A percentile compares a stretch with the other conserved stretches of the same genome.
These are phyloP conservation scores for Notothenia rossii DNA, from an alignment of 2,113 vertebrate species.

Conservation along the genomic window DNA sequence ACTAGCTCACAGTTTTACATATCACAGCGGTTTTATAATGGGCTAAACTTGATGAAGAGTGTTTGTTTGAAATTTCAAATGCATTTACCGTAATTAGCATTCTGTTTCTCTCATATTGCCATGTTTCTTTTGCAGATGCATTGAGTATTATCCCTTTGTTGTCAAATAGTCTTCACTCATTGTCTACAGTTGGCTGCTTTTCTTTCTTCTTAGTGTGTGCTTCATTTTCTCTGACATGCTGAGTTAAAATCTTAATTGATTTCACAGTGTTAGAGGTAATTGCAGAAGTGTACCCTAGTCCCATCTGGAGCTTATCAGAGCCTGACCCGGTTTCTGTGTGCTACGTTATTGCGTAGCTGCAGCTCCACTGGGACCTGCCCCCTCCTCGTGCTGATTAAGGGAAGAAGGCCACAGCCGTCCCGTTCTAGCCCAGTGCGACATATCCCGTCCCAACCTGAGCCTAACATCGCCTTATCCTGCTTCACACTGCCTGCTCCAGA, in stretches of 20 bases:
- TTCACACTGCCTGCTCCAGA: slow-evolving; percentile 34
- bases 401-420: slow-evolving; percentile 73
- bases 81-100: background rate
- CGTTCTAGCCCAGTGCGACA: slow-evolving; percentile 33
- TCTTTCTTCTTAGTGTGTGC: slow-evolving; percentile 2
- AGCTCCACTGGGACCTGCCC: slow-evolving; percentile 79
- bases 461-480: slow-evolving; percentile 40
- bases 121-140: background rate
- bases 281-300: slow-evolving; percentile 67
- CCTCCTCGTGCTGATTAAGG: slow-evolving; percentile 73
- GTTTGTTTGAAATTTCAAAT: slow-evolving; percentile 23
- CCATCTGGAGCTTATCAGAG: slow-evolving; percentile 77
- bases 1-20: slow-evolving; percentile 64
- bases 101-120: background rate
- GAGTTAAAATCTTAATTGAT: slow-evolving; percentile 77
- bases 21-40: slow-evolving; percentile 54
- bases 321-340: slow-evolving; percentile 80
- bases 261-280: slow-evolving; percentile 66
- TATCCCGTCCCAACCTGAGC: slow-evolving; percentile 33
- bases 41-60: slow-evolving; percentile 24
- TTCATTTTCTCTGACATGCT: slow-evolving; percentile 31
- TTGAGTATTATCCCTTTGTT: background rate
- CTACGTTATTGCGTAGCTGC: slow-evolving; percentile 66
- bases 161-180: slow-evolving; percentile 10
- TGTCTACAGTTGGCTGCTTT: background rate